Conservation (phyloP, 2,113 vertebrate species). For the Osmerus mordax region DNA sequence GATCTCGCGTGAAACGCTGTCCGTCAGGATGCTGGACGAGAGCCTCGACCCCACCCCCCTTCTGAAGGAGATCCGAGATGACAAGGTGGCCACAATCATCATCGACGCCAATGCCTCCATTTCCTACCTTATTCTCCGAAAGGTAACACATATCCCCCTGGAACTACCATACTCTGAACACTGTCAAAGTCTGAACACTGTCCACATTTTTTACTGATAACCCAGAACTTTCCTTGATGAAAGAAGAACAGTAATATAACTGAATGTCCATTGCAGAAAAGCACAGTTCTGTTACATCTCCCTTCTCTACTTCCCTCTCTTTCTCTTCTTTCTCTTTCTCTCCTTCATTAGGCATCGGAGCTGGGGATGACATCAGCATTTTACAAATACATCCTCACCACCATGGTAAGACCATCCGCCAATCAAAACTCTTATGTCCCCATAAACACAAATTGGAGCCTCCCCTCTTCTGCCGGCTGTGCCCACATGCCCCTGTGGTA, state of each 20-base stretch:
- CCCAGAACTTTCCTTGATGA: no score
- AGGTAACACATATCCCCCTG: slow-evolving; percentile 59
- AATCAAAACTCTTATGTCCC: neutral
- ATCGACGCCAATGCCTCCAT: slow-evolving; percentile 85
- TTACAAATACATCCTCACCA: slow-evolving; percentile 93
- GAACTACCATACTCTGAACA: no score
- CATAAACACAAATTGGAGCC: neutral
- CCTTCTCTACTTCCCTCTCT: slow-evolving; percentile 1
- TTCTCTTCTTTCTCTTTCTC: slow-evolving; percentile 9
- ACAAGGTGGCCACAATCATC: slow-evolving; percentile 89
- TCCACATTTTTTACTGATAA: no score
- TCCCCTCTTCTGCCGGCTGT: neutral
- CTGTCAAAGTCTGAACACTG: no score
- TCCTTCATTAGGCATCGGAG: slow-evolving; percentile 74
- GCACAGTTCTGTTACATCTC: neutral
- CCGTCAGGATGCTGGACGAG: slow-evolving; percentile 84
- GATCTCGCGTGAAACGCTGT: slow-evolving; percentile 86
- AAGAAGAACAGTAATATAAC: neutral
- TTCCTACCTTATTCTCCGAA: slow-evolving; percentile 83
- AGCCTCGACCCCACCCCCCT: slow-evolving; percentile 82
- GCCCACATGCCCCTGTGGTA: neutral
- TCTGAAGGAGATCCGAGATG: slow-evolving; percentile 88
- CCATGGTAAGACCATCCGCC: slow-evolving; percentile 77
- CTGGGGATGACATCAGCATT: slow-evolving; percentile 88
- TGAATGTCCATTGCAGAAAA: neutral